Percentiles rank a stretch among this genome's conserved stretches.
These are phyloP conservation scores for Macrostomum lignano DNA, from an alignment of 1,140 invertebrate genomes.

Conservation along the genomic window DNA sequence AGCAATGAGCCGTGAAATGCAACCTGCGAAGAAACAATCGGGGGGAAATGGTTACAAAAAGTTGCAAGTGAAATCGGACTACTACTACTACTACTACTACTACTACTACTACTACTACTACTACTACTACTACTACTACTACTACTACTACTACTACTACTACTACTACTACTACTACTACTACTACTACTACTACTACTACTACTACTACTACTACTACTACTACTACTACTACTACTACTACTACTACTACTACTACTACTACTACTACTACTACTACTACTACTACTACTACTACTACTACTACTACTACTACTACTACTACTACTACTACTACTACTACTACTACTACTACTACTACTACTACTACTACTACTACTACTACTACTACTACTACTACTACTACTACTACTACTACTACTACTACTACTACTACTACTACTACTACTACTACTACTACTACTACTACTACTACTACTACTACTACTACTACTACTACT, in stretches of 20 bases:
- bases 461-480: too few relatives aligned
- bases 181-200: constrained; percentile 2
- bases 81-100: constrained; percentile 2
- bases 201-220: constrained; percentile 2
- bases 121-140: constrained; percentile 2
- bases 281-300: too few relatives aligned
- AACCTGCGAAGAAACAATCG: constrained; percentile 17
- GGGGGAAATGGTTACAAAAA: not conserved
- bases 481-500: too few relatives aligned
- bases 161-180: constrained; percentile 2
- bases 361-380: too few relatives aligned
- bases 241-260: constrained; percentile 2
- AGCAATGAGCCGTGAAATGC: constrained; percentile 56
- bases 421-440: too few relatives aligned
- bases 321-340: too few relatives aligned
- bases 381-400: too few relatives aligned
- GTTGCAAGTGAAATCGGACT: not conserved
- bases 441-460: too few relatives aligned
- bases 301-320: too few relatives aligned
- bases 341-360: too few relatives aligned
- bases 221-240: constrained; percentile 2
- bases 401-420: too few relatives aligned
- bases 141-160: constrained; percentile 1
- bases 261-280: constrained; percentile 1
- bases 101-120: constrained; percentile 2